phyloP scores from a whole-genome alignment of 2,113 vertebrate species.

The Pao palembangensis region DNA sequence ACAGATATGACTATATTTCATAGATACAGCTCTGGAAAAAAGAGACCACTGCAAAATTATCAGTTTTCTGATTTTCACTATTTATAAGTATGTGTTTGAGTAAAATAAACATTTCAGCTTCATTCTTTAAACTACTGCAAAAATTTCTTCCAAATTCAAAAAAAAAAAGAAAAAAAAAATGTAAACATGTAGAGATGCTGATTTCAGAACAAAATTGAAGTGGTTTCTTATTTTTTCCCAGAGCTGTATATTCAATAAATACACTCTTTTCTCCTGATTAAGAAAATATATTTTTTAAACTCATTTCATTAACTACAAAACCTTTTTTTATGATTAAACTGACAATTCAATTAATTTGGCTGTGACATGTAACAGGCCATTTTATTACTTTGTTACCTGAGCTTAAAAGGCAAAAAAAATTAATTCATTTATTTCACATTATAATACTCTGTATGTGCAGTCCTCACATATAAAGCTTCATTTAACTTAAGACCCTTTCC shows the following conservation, averaged over 20 bases:
- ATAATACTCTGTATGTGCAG: not conserved
- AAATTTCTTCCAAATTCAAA: too few relatives aligned
- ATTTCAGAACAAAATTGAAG: too few relatives aligned
- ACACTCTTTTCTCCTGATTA: not conserved
- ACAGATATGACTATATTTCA: too few relatives aligned
- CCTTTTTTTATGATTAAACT: constrained; percentile 3
- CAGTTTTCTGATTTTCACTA: too few relatives aligned
- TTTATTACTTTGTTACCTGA: not conserved
- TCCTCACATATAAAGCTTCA: not conserved
- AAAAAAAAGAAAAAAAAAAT: too few relatives aligned
- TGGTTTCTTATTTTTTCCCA: too few relatives aligned
- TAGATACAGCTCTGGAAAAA: too few relatives aligned
- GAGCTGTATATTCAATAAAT: constrained; percentile 3
- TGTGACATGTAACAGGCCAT: constrained; percentile 4
- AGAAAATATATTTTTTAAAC: constrained; percentile 1
- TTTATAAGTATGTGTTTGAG: too few relatives aligned
- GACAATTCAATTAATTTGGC: not conserved
- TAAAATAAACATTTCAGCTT: too few relatives aligned
- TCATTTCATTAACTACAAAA: constrained; percentile 20
- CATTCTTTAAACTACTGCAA: too few relatives aligned
- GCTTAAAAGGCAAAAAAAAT: not conserved
- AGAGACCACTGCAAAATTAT: too few relatives aligned
- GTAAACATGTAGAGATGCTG: too few relatives aligned
- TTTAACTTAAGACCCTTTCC: not conserved
- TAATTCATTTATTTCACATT: not conserved